Base-by-base conservation (phyloP, 2,888 invertebrate genomes). In the Pollenia angustigena region DNA sequence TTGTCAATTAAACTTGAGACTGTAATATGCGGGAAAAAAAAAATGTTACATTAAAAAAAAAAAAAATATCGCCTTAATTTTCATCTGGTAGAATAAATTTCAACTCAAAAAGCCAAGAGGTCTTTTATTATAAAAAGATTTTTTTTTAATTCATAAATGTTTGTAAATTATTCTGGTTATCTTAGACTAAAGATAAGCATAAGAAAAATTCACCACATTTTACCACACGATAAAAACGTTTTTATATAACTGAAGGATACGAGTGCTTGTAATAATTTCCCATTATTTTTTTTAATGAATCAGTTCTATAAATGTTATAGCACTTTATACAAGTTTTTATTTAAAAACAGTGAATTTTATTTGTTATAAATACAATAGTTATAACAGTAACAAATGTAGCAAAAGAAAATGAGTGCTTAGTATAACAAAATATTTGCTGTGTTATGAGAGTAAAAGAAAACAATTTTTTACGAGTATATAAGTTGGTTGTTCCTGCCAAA, bases 1-100 rank as follows among this genome's bases (percentile, higher is more conserved):
- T 18, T 62, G 62, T 62, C 62, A 62, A 62, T 42, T 62, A 62
- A 42, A 62, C 42, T 62, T 62, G 62, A 42, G 62, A 62, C 60
- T 60, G 11, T n/a, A 23, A 23, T 23, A 60, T 62, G 4, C 10
- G 9, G 10, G n/a, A 10, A 42, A 42, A 42, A 42, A 42, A 42
- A 62, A 11, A 16, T 16, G 42, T 8, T 44, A 10, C 40, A 46
- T 8, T 46, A 23, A 12, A 66, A n/a, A 66, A 11, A 66, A 11
- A 11, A 12, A 66, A 46, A 12, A 16, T 64, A 7, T 48, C 11
- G 14, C 44, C 32, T 60, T 32, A 60, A 7, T 40, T 60, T 40
- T 12, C 60, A 40, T 14, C 7, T 50, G 50, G 14, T 40, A n/a
- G 9, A 18, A 44, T 44, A 64, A 44, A 44, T 9, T 64, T 64